Evolutionary conservation across 2,888 invertebrate species (phyloP).

Genomic region (Zaprionus bogoriensis): DNA sequence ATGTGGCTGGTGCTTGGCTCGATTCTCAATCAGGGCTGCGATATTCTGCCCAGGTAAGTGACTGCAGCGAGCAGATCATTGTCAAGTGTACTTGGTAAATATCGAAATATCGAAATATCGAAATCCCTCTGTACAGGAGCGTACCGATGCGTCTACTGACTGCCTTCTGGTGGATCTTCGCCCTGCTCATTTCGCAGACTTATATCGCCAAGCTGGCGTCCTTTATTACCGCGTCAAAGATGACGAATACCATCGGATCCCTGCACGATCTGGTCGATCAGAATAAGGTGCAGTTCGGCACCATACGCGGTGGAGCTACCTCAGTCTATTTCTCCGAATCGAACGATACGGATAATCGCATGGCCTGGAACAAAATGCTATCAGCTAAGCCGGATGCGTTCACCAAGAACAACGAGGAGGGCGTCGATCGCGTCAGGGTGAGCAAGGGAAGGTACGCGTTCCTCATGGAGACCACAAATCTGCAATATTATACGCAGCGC

Average conservation of each 20-base stretch:
- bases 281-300: conserved; percentile 97
- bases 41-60: conserved; percentile 91
- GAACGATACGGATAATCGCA: conserved; percentile 92
- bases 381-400: conserved; percentile 91
- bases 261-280: conserved; percentile 96
- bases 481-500: conserved; percentile 93
- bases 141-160: conserved; percentile 90
- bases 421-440: conserved; percentile 90
- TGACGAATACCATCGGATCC: conserved; percentile 94
- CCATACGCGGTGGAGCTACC: conserved; percentile 93
- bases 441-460: conserved; percentile 93
- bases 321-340: conserved; percentile 94
- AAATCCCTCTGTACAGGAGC: conserved; percentile 84
- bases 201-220: conserved; percentile 98
- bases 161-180: conserved; percentile 92
- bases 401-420: conserved; percentile 90
- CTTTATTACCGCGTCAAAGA: conserved; percentile 93
- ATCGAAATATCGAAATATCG: not conserved
- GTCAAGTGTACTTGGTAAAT: no score
- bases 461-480: conserved; percentile 96
- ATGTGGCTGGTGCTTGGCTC: conserved; percentile 97
- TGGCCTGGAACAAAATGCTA: conserved; percentile 95
- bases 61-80: no score
- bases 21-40: conserved; percentile 95
- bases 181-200: conserved; percentile 90